Base-by-base conservation (phyloP, 2,113 vertebrate species). In the Micronycteris hirsuta region DNA sequence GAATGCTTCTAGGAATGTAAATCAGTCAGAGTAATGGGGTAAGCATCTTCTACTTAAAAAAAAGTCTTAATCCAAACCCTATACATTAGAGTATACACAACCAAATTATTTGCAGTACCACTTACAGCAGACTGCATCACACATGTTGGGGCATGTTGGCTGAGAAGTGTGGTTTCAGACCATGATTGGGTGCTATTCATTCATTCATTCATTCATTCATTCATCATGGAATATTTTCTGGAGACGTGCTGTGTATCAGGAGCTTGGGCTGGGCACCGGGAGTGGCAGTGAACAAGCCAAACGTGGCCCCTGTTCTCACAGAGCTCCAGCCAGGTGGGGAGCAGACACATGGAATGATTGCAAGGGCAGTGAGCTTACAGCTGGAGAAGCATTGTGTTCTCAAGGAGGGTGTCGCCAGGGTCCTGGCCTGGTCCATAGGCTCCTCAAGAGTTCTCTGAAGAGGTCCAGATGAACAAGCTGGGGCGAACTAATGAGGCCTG, bases 1-100 rank as follows among this genome's bases (percentile, higher is more conserved):
- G 86, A 85, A 81, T 56, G n/a, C n/a, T 54, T 95, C 88, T 73
- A 89, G 87, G 91, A 90, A 90, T 77, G 91, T 82, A 73, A 86
- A 96, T 68, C n/a, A 76, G 82, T 49, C 28, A 63, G 83, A 93
- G 63, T 52, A 87, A 76, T 38, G 31, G 90, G 82, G 49, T 45
- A 91, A 78, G 71, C 71, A 71, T 74, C 33, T 77, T 61, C 52
- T 89, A 86, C 38, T 80, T 89, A 85, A 73, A 93, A 61, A 68
- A 52, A 61, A n/a, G n/a, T 76, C 54, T 33, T 36, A 88, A 67
- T 84, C 26, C 45, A 91, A 45, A 19, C 86, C 92, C n/a, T 31
- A 43, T 2, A 83, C 33, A 26, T 84, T 78, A 84, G 67, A 78
- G 20, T 49, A 43, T 38, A 33, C 12, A 26, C 58, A 85, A 52